Base-by-base conservation (phyloP, 2,113 vertebrate species). In the Rallus limicola region DNA sequence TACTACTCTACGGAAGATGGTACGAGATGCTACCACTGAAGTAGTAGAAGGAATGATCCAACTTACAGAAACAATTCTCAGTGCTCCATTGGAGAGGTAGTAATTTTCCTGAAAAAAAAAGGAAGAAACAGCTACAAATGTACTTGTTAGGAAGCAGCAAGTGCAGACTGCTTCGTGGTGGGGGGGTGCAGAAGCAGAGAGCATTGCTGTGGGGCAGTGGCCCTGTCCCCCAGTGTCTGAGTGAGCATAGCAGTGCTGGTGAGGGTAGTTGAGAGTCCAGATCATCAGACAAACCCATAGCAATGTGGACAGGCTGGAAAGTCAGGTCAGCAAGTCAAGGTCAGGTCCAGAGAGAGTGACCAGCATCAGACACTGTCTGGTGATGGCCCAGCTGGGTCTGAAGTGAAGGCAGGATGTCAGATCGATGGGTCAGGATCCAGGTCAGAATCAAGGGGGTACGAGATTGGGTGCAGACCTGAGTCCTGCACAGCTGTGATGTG, bases 21-120 rank as follows among this genome's bases (percentile, higher is more conserved):
- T 99, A 59, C 97, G 99, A 90, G 97, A 98, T 13, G 98, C 98
- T 55, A 98, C 98, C 4, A 96, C 98, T 29, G 98, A 98, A 59
- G 98, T 99, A 29, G 95, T 99, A 95, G 99, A 99, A 33, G 98
- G 98, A 62, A 97, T 99, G 88, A 92, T 97, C 29, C 99, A 99
- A 68, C 98, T 99, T 63, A 67, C 98, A 78, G 99, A 99, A 70
- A 96, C 98, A 58, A 98, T 99, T 83, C 96, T 98, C 48, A 97
- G 64, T 72, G 95, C 98, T 44, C 98, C 98, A 18, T 67, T 97
- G 62, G 98, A 98, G 83, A 99, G 99, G 99, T 99, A 97, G 60
- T 69, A 29, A 69, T 93, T 81, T 95, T 75, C 50, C 65, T 63
- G 21, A 40, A 40, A 25, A 76, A 48, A 40, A 82, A 69, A 10